These are phyloP conservation scores for Oscheius onirici DNA, from an alignment of 2,888 invertebrate genomes.

Conservation along the genomic window DNA sequence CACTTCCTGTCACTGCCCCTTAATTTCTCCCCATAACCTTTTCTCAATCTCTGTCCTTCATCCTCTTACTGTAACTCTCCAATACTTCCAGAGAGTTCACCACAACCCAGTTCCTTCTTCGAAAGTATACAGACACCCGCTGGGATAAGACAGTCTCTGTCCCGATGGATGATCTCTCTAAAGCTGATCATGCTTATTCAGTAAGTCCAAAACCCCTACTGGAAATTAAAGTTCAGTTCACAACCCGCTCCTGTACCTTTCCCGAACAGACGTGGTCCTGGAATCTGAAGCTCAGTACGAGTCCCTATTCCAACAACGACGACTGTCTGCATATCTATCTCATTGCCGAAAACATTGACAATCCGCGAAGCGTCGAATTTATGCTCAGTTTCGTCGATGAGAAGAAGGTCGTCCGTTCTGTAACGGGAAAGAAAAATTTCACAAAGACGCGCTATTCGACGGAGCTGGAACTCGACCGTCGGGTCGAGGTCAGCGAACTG, in stretches of 20 bases:
- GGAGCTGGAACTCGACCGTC: conserved; percentile 73
- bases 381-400: conserved; percentile 71
- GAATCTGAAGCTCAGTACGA: conserved; percentile 67
- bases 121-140: conserved; percentile 73
- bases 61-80: too few relatives aligned
- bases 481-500: conserved; percentile 69
- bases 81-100: conserved; percentile 72
- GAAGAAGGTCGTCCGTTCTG: conserved; percentile 72
- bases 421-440: conserved; percentile 73
- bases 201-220: too few relatives aligned
- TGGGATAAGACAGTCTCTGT: conserved; percentile 73
- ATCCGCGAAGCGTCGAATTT: conserved; percentile 64
- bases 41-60: too few relatives aligned
- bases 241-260: conserved; percentile 72
- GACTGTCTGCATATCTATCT: conserved; percentile 56
- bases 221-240: conserved; percentile 61
- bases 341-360: conserved; percentile 64
- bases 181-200: not conserved
- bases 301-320: conserved; percentile 20
- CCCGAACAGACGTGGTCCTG: conserved; percentile 74
- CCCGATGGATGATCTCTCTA: conserved; percentile 37
- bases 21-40: too few relatives aligned
- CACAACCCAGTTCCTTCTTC: conserved; percentile 70
- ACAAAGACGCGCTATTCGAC: conserved; percentile 73
- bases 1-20: too few relatives aligned